Evolutionary conservation across 1,140 invertebrate species (phyloP).

Genomic region (Battus philenor): DNA sequence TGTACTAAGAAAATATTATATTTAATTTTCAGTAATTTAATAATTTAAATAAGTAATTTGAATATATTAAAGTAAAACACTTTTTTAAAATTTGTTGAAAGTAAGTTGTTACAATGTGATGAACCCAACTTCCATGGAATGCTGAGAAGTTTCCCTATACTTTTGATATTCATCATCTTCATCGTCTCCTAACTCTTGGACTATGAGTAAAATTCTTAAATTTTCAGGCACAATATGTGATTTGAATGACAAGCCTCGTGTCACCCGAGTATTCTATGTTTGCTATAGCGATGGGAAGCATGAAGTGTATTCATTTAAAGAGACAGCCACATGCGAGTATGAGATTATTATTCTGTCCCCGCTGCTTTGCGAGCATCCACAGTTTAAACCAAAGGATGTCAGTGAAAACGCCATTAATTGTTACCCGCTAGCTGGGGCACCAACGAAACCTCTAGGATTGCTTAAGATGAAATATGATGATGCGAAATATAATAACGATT

Average conservation of each 20-base stretch:
- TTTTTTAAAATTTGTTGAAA: too few species aligned
- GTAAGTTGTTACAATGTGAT: too few species aligned
- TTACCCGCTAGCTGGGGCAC: constrained; percentile 81
- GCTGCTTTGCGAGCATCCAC: constrained; percentile 90
- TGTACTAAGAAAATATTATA: too few species aligned
- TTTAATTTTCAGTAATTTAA: too few species aligned
- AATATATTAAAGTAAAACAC: too few species aligned
- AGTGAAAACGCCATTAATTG: constrained; percentile 90
- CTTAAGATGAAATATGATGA: constrained; percentile 84
- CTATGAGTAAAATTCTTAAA: too few species aligned
- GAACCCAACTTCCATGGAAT: too few species aligned
- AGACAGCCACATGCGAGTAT: constrained; percentile 96
- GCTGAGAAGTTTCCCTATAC: too few species aligned
- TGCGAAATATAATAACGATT: constrained; percentile 80
- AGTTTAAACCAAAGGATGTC: constrained; percentile 89
- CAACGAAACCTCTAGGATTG: constrained; percentile 85
- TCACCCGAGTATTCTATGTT: constrained; percentile 88
- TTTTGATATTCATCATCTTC: too few species aligned
- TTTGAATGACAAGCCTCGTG: constrained; percentile 87
- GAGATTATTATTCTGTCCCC: constrained; percentile 92
- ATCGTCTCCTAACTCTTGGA: too few species aligned
- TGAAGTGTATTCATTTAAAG: constrained; percentile 95
- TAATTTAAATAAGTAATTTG: too few species aligned
- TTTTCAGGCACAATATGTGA: constrained; percentile 90
- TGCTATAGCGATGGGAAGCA: constrained; percentile 91